A percentile compares a stretch with the other conserved stretches of the same genome.
phyloP scores from a whole-genome alignment of 1,140 invertebrate genomes.

The Sinella curviseta region DNA sequence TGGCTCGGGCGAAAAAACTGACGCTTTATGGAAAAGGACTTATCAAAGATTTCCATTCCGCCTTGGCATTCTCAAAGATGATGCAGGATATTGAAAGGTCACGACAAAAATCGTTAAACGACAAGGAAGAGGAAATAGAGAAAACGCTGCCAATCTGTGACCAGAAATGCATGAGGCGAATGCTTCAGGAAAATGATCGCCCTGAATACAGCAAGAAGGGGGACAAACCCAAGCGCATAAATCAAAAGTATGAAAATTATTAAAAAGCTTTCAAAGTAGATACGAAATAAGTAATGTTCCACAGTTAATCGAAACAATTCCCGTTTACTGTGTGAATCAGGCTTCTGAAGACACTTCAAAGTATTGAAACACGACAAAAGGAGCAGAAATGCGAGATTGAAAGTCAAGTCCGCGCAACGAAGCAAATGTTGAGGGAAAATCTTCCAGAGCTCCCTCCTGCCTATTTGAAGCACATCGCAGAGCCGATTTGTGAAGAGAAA shows the following conservation, averaged over 20 bases:
- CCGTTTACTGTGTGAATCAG: background rate
- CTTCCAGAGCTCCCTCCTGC: background rate
- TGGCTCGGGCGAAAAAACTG: slow-evolving; percentile 31
- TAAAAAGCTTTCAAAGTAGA: background rate
- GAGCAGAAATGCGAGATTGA: slow-evolving; percentile 27
- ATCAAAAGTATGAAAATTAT: slow-evolving; percentile 24
- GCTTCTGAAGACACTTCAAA: slow-evolving; percentile 28
- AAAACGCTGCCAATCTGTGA: slow-evolving; percentile 29
- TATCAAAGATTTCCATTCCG: slow-evolving; percentile 45
- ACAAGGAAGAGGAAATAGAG: slow-evolving; percentile 15
- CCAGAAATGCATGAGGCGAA: slow-evolving; percentile 34
- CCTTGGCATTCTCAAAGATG: slow-evolving; percentile 15
- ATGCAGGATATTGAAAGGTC: slow-evolving; percentile 34
- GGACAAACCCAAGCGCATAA: slow-evolving; percentile 28
- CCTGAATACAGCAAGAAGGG: slow-evolving; percentile 39
- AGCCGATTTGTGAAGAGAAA: slow-evolving; percentile 28
- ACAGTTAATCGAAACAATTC: background rate
- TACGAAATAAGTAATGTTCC: background rate
- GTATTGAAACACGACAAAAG: slow-evolving; percentile 30
- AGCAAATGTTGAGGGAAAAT: slow-evolving; percentile 11
- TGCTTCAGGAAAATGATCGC: slow-evolving; percentile 33
- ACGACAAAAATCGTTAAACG: background rate
- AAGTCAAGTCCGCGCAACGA: slow-evolving; percentile 8
- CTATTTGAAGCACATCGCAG: slow-evolving; percentile 34
- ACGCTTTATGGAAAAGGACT: slow-evolving; percentile 45